Percentiles rank a stretch among this genome's conserved stretches.
phyloP scores from a whole-genome alignment of 2,797 vertebrate genomes.

The Pseudomugil gertrudae region DNA sequence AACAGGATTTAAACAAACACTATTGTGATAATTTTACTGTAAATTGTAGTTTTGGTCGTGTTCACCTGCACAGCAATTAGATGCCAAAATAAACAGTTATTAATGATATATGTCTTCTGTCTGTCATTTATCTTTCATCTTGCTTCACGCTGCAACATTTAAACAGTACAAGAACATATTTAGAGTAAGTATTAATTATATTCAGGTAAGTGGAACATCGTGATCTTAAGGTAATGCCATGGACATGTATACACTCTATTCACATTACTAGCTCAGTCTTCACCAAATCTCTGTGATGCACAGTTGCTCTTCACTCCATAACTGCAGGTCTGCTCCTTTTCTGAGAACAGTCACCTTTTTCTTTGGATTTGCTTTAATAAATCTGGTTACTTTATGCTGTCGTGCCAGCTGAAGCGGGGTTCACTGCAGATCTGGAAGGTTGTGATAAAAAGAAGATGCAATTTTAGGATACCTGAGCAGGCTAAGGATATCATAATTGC shows the following conservation, averaged over 20 bases:
- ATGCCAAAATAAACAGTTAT: neutral
- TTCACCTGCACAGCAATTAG: neutral
- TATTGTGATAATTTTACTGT: no score
- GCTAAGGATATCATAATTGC: neutral
- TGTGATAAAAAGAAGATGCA: neutral
- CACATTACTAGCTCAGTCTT: no score
- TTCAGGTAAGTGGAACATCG: neutral
- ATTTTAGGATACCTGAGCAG: neutral
- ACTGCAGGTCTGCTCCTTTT: neutral
- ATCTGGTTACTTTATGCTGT: neutral
- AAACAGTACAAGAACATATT: neutral
- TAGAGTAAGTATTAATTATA: neutral
- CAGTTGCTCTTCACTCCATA: neutral
- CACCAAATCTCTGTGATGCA: neutral
- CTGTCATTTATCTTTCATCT: neutral
- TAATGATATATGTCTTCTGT: neutral
- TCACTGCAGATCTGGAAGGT: neutral
- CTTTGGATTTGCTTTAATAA: neutral
- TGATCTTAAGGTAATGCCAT: neutral
- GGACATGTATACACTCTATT: neutral
- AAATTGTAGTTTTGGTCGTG: no score
- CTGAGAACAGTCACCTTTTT: neutral
- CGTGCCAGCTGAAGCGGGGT: neutral
- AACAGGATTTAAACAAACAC: neutral
- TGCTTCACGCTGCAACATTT: neutral